Conservation (phyloP, 1,140 invertebrate species). For the Subanguina moxae region DNA sequence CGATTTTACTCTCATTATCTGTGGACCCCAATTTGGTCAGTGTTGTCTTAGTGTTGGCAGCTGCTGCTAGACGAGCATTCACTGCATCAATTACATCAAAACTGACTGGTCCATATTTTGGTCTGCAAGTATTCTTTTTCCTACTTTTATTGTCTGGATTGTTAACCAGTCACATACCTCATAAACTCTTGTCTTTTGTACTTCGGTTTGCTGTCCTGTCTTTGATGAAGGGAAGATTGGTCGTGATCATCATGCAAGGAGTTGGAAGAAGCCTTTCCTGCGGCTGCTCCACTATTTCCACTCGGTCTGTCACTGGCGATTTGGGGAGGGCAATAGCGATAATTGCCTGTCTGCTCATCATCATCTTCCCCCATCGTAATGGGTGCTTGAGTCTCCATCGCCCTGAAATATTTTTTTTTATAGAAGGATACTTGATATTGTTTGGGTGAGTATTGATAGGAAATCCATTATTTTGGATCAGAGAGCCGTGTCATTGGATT, state of each 20-base stretch:
- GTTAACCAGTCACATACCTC: constrained; percentile 31
- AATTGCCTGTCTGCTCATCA: constrained; percentile 56
- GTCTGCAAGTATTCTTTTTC: constrained; percentile 39
- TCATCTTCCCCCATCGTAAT: constrained; percentile 58
- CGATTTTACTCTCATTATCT: background rate
- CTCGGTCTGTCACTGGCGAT: constrained; percentile 14
- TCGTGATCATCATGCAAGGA: constrained; percentile 23
- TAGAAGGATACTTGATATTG: background rate
- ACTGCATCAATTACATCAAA: constrained; percentile 58
- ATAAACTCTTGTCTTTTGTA: constrained; percentile 59
- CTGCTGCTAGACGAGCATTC: constrained; percentile 55
- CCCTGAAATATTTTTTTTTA: constrained; percentile 19
- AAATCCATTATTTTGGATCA: constrained; percentile 17
- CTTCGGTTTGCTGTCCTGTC: constrained; percentile 52
- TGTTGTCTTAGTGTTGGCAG: constrained; percentile 12
- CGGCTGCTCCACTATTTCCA: constrained; percentile 9
- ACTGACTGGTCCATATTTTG: constrained; percentile 56
- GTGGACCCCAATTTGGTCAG: background rate
- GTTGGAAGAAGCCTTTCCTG: background rate
- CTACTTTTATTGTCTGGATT: no score
- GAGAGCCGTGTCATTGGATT: background rate
- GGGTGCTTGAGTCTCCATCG: constrained; percentile 56
- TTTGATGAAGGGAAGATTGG: constrained; percentile 7
- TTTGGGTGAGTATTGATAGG: no score
- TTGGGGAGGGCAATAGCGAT: constrained; percentile 14